Evolutionary conservation across 2,888 invertebrate genomes (phyloP), one percentile per base, ranked within the genome.

Genomic region (Crossocerus cetratus): DNA sequence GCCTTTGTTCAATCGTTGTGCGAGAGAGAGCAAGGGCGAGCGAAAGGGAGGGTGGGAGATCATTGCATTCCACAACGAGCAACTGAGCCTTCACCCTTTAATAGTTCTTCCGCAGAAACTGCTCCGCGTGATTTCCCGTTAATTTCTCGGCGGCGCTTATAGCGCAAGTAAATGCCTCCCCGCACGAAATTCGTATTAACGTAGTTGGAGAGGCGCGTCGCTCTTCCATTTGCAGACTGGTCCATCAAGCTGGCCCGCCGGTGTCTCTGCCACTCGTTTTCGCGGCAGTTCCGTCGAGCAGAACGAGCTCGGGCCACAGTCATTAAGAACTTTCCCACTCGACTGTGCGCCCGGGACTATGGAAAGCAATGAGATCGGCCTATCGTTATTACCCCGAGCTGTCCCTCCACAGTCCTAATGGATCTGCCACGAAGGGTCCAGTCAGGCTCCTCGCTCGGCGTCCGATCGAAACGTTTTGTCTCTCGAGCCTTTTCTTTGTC

Each of bases 271-370:
- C n/a, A 43, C 61, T 49, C 61, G 20, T 43, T 63, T 44, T 14
- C 56, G n/a, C 20, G 43, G 44, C 22, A 43, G 56, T 56, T 32
- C 18, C 54, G 20, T 65, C 53, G 43, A 11, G 61, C 66, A 54
- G 16, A 58, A 54, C 65, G 55, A 70, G 49, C n/a, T 69, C 72
- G 65, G 53, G 55, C 44, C 62, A 63, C 61, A 66, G 73, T 78
- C 80, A 77, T 83, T 83, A 82, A 74, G 79, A 81, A 81, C 67
- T 83, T 78, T 81, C 76, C 67, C 72, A 55, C 56, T 68, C 65
- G 72, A 71, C 21, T 57, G 18, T 53, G 65, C 62, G 4, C 62
- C 66, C 64, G 74, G 69, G 69, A 66, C 65, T 74, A 71, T 68
- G 79, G 77, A 78, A 79, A 74, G 73, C 77, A 72, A 82, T 73